Percentiles rank a stretch among this genome's conserved stretches.
Evolutionary conservation across 1,140 invertebrate species (phyloP).

Genomic region (Nasonia vitripennis): DNA sequence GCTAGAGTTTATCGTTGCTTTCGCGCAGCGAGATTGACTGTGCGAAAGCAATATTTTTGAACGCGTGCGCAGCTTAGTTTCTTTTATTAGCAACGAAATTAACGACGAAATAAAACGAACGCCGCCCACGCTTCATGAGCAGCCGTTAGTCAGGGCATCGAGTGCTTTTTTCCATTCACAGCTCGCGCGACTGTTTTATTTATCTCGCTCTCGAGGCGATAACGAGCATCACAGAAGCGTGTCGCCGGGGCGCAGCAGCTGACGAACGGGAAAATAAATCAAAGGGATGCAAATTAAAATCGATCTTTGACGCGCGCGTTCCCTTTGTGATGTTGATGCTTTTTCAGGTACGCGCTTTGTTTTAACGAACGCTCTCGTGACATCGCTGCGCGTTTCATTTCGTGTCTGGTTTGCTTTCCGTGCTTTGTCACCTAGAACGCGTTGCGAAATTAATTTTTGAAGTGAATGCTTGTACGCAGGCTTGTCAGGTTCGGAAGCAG

Average conservation of each 20-base stretch:
- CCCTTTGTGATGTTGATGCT: neutral
- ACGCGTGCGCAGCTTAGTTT: neutral
- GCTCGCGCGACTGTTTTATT: neutral
- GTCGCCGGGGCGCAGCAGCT: neutral
- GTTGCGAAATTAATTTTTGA: neutral
- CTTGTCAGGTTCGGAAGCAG: too few species aligned
- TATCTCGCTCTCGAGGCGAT: neutral
- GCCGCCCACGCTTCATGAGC: neutral
- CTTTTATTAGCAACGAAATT: neutral
- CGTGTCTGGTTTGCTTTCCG: neutral
- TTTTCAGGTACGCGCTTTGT: neutral
- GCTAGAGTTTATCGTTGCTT: neutral
- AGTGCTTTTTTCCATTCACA: neutral
- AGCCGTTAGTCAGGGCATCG: neutral
- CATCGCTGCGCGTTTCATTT: neutral
- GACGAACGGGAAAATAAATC: slow-evolving; percentile 14
- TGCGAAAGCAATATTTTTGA: neutral
- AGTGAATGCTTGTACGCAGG: too few species aligned
- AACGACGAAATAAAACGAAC: neutral
- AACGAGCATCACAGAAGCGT: neutral
- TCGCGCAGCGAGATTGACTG: neutral
- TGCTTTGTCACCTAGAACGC: neutral
- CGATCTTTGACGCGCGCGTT: neutral
- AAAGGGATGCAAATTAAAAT: slow-evolving; percentile 29
- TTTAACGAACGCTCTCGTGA: neutral